Percentiles rank a stretch among this genome's conserved stretches.
These are phyloP conservation scores for Macroglossus sobrinus DNA, from an alignment of 2,113 vertebrate species.

Conservation along the genomic window DNA sequence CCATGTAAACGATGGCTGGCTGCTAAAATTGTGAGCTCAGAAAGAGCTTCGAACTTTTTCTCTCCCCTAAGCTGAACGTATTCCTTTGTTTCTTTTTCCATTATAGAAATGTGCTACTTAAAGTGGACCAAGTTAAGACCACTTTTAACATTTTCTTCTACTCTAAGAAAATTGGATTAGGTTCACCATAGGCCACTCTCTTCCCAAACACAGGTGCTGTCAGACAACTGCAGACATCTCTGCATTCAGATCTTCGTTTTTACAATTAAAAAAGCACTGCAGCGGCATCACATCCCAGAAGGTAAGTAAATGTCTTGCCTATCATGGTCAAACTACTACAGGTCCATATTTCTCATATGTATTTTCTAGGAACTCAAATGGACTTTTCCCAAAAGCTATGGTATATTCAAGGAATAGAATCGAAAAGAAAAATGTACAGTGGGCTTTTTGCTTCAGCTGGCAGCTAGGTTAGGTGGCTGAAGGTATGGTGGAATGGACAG, in stretches of 20 bases:
- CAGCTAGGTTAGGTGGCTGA: constrained; percentile 54
- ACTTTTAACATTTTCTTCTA: constrained; percentile 93
- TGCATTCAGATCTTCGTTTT: constrained; percentile 89
- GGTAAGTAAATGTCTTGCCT: constrained; percentile 89
- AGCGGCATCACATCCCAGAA: constrained; percentile 87
- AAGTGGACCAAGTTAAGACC: constrained; percentile 88
- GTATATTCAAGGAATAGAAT: constrained; percentile 89
- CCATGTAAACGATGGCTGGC: constrained; percentile 90
- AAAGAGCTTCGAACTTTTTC: constrained; percentile 87
- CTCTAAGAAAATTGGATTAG: constrained; percentile 89
- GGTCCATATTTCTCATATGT: constrained; percentile 90
- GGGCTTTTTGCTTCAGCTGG: constrained; percentile 78
- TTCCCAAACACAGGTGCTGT: constrained; percentile 90
- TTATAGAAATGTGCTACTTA: constrained; percentile 86
- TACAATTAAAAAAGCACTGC: constrained; percentile 90
- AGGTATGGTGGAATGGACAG: constrained; percentile 79
- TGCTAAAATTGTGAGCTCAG: constrained; percentile 92
- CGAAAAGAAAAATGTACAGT: constrained; percentile 85
- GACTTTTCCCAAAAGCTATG: constrained; percentile 88
- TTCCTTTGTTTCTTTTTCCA: constrained; percentile 89
- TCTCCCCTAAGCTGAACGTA: constrained; percentile 91
- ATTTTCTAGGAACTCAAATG: constrained; percentile 89
- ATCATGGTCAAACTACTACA: constrained; percentile 91
- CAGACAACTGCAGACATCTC: constrained; percentile 89
- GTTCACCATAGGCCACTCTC: constrained; percentile 89